Conservation (phyloP, 2,113 vertebrate genomes). For the Nycticryphes semicollaris region DNA sequence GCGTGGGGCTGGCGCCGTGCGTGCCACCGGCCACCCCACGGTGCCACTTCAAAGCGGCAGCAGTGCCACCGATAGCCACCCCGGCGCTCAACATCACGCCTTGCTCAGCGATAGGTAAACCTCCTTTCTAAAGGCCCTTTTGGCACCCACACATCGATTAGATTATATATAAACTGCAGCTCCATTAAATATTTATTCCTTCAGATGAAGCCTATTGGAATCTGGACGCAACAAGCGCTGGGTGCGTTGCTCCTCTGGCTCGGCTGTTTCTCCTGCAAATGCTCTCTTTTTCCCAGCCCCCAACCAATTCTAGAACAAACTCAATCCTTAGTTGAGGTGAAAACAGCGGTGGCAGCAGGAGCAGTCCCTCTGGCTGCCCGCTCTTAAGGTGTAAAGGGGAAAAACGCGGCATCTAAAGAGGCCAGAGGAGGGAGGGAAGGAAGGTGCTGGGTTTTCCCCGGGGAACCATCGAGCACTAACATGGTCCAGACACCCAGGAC, state of each 20-base stretch:
- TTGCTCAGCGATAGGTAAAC: background rate
- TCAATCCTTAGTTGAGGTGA: fast-evolving
- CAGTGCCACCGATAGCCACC: background rate
- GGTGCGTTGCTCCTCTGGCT: background rate
- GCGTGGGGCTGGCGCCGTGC: fast-evolving
- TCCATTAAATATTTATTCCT: slow-evolving; percentile 66
- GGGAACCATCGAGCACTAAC: fast-evolving
- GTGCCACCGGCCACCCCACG: background rate
- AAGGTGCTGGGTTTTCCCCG: background rate
- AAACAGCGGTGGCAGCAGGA: background rate
- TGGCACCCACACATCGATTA: slow-evolving; percentile 46
- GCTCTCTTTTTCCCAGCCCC: background rate
- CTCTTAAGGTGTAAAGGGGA: background rate
- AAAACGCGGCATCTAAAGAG: background rate
- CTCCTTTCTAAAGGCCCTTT: slow-evolving; percentile 42
- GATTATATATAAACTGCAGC: slow-evolving; percentile 55
- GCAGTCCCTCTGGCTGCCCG: fast-evolving
- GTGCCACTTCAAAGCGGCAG: background rate
- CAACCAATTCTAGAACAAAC: background rate
- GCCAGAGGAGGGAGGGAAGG: background rate
- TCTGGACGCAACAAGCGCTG: background rate
- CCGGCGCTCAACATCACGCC: background rate
- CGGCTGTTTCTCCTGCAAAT: fast-evolving
- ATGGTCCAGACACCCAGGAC: background rate
- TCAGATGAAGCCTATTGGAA: slow-evolving; percentile 18